These are phyloP conservation scores for Gobionotothen gibberifrons DNA, from an alignment of 2,797 vertebrate genomes.

Conservation along the genomic window DNA sequence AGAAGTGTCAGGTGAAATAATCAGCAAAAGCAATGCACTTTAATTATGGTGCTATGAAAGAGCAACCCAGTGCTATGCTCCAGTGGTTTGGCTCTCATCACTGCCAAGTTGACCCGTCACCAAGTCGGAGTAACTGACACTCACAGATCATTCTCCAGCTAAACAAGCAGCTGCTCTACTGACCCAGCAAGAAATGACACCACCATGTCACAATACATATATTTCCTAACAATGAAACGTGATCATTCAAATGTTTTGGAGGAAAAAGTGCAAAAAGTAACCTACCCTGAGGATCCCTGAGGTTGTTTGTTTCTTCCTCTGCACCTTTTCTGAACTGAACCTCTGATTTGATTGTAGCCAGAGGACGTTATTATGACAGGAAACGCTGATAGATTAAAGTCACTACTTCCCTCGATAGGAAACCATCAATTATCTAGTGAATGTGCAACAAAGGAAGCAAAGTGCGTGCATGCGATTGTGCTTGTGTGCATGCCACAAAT, in stretches of 20 bases:
- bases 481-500: conserved; percentile 3
- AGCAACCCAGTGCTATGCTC: conserved; percentile 29
- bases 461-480: conserved; percentile 35
- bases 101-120: conserved; percentile 55
- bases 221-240: neutral
- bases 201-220: conserved; percentile 5
- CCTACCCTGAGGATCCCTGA: conserved; percentile 57
- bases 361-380: conserved; percentile 60
- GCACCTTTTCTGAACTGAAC: conserved; percentile 54
- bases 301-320: neutral
- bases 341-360: conserved; percentile 69
- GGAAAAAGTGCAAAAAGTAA: conserved; percentile 21
- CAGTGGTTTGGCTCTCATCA: conserved; percentile 58
- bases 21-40: conserved; percentile 58
- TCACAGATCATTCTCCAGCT: conserved; percentile 28
- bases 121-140: conserved; percentile 57
- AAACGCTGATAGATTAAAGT: conserved; percentile 76
- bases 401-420: conserved; percentile 78
- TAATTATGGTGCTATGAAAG: conserved; percentile 68
- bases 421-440: conserved; percentile 73
- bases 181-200: conserved; percentile 20
- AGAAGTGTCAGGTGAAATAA: conserved; percentile 44
- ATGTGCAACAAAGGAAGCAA: conserved; percentile 54
- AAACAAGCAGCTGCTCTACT: conserved; percentile 34
- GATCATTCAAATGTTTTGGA: neutral